phyloP scores from a whole-genome alignment of 2,888 invertebrate species.

The Microplitis deprimator region DNA sequence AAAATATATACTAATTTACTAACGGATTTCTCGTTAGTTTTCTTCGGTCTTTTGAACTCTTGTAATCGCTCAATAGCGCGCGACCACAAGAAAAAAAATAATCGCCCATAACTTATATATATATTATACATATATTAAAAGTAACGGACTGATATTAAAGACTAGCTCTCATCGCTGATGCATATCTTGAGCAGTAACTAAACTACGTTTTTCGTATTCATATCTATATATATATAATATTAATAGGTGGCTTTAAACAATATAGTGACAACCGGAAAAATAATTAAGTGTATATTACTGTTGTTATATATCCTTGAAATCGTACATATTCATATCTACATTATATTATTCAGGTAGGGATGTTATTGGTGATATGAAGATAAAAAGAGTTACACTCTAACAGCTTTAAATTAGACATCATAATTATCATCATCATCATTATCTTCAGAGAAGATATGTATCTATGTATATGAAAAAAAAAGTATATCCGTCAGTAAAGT shows the following conservation, averaged over 20 bases:
- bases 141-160: not conserved
- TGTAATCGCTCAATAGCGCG: not conserved
- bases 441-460: not conserved
- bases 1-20: slow-evolving; percentile 48
- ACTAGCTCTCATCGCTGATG: not conserved
- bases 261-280: not conserved
- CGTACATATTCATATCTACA: too few relatives aligned
- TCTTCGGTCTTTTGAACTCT: not conserved
- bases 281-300: not conserved
- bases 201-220: not conserved
- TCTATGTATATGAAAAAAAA: not conserved
- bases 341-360: too few relatives aligned
- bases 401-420: not conserved
- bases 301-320: too few relatives aligned
- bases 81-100: not conserved
- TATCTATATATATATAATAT: not conserved
- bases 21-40: slow-evolving; percentile 56
- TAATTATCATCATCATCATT: not conserved
- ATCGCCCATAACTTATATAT: not conserved
- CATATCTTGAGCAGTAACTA: not conserved
- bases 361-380: too few relatives aligned
- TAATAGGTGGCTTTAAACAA: not conserved
- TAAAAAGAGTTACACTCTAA: too few relatives aligned
- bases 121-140: not conserved
- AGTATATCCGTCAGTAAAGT: not conserved